Base-by-base conservation (phyloP, 2,888 invertebrate species). In the Nysson spinosus region DNA sequence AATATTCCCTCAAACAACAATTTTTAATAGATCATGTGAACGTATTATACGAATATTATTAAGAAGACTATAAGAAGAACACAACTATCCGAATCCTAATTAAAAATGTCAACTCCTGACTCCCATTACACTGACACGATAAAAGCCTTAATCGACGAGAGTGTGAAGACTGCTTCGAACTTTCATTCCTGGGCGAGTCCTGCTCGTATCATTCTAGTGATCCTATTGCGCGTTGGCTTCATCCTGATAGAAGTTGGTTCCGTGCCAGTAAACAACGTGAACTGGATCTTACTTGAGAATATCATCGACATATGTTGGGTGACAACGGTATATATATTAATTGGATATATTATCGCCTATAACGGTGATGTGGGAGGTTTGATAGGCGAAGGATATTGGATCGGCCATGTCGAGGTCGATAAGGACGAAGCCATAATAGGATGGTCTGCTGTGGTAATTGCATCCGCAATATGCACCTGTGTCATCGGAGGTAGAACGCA, bases 271-370 rank as follows among this genome's bases (percentile, higher is more conserved):
- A 82, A 79, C 52, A 85, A 87, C 58, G 81, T 86, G 0, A 87
- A 86, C 47, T 70, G 83, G 28, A 84, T 88, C 12, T 60, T 87
- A 1, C 72, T 87, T 2, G 83, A 87, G 9, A 88, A 88, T 61
- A 67, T 85, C 11, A 37, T 86, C 0, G 88, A 88, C 47, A 71
- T 87, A 4, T 79, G 77, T 4, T 75, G 79, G 46, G 72, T 77
- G 3, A 85, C 83, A 1, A n/a, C 85, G 4, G 72, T 79, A 1
- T 88, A 83, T 54, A 43, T 77, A 2, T 42, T 83, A 7, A 26
- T 83, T 1, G 87, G 87, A 22, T 82, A 72, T 26, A 65, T 79
- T n/a, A 37, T 87, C 24, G 80, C 85, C 6, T 86, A 83, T 61
- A 84, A 83, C 30, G 78, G 76, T n/a, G 79, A 82, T 28, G 14